Conservation (phyloP, 2,888 invertebrate genomes). For the Tanytarsus gracilentus region DNA sequence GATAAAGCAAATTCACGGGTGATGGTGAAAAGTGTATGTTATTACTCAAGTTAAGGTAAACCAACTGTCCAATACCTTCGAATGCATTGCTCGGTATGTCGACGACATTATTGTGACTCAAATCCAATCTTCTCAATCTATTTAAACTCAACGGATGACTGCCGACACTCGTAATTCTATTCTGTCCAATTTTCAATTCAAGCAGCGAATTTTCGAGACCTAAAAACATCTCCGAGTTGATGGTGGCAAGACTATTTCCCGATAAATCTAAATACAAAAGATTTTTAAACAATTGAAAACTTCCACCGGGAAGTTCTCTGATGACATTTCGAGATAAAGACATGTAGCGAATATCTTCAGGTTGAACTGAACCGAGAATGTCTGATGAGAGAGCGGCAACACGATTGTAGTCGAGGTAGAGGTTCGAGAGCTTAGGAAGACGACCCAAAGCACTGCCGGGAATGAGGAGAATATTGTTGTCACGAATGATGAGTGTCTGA, state of each 20-base stretch:
- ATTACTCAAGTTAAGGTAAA: constrained; percentile 64
- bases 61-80: constrained; percentile 54
- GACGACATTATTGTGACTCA: constrained; percentile 69
- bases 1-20: constrained; percentile 58
- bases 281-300: constrained; percentile 69
- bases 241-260: constrained; percentile 64
- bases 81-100: constrained; percentile 62
- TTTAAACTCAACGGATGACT: constrained; percentile 55
- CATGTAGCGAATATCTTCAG: constrained; percentile 60
- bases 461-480: constrained; percentile 78
- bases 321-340: constrained; percentile 77
- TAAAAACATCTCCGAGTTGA: constrained; percentile 63
- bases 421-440: constrained; percentile 60
- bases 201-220: constrained; percentile 66
- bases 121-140: constrained; percentile 59
- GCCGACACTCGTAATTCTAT: constrained; percentile 59
- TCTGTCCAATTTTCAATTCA: constrained; percentile 63
- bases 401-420: constrained; percentile 77
- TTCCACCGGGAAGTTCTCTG: constrained; percentile 69
- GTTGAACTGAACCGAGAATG: constrained; percentile 59
- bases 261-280: constrained; percentile 63
- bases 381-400: constrained; percentile 77
- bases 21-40: constrained; percentile 60
- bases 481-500: constrained; percentile 67
- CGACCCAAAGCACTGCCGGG: constrained; percentile 75